Evolutionary conservation across 2,113 vertebrate species (phyloP).

Genomic region (Eupsittula cactorum): DNA sequence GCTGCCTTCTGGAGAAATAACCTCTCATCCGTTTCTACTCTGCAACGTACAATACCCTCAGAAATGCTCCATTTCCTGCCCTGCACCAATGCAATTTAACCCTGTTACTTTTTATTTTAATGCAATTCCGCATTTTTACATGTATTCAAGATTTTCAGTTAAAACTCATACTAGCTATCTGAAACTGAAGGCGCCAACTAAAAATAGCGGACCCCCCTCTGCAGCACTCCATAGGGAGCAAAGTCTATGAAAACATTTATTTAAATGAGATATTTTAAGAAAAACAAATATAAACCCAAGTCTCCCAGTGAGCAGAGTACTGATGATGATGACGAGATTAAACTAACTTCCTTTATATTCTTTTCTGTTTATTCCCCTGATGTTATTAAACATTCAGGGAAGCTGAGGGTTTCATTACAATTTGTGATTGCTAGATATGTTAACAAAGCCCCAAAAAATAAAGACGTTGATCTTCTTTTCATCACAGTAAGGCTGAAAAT

Average conservation of each 20-base stretch:
- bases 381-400: background rate
- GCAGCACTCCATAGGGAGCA: background rate
- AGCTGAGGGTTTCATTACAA: background rate
- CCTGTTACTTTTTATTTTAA: background rate
- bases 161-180: background rate
- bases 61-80: background rate
- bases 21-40: background rate
- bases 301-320: background rate
- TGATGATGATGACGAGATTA: background rate
- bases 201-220: background rate
- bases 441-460: background rate
- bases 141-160: background rate
- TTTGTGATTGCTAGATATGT: background rate
- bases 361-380: background rate
- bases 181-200: background rate
- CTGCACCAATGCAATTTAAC: background rate
- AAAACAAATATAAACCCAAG: background rate
- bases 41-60: background rate
- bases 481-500: background rate
- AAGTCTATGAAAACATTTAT: background rate
- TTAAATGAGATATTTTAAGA: background rate
- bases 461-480: background rate
- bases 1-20: background rate
- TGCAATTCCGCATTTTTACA: background rate
- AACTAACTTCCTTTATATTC: background rate